Evolutionary conservation across 2,113 vertebrate species (phyloP).

Genomic region (Parus major): DNA sequence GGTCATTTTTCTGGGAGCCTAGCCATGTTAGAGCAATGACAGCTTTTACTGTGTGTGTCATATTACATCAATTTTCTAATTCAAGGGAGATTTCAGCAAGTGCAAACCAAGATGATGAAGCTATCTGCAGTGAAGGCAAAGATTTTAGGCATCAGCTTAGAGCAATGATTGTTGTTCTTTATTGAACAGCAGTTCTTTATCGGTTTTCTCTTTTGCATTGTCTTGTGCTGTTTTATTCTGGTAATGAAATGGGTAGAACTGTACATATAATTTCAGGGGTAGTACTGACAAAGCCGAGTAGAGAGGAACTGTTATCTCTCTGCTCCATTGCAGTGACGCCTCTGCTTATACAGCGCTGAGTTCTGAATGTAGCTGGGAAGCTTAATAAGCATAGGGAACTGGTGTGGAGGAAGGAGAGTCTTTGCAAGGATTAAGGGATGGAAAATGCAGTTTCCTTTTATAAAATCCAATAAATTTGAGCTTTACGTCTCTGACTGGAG

Average conservation of each 20-base stretch:
- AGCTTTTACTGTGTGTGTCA: neutral
- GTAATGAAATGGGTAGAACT: neutral
- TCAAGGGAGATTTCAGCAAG: neutral
- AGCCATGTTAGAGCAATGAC: neutral
- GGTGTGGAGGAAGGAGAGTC: neutral
- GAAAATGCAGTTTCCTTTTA: conserved; percentile 22
- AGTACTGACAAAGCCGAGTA: neutral
- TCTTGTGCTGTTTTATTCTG: neutral
- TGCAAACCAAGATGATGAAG: neutral
- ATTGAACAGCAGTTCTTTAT: conserved; percentile 13
- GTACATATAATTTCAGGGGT: neutral
- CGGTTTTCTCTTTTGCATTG: conserved; percentile 11
- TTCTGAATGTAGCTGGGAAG: conserved; percentile 7
- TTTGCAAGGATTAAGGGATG: conserved; percentile 47
- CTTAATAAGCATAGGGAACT: conserved; percentile 25
- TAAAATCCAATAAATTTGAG: conserved; percentile 31
- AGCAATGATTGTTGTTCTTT: neutral
- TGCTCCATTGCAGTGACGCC: conserved; percentile 1
- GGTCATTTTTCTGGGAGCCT: neutral
- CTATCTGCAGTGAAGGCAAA: neutral
- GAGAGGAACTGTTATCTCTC: conserved; percentile 24
- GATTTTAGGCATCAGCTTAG: conserved; percentile 14
- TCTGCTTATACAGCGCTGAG: neutral
- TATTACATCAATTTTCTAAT: conserved; percentile 26
- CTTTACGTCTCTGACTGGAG: neutral